Conservation (phyloP, 1,140 invertebrate species). For the Spodoptera litura region DNA sequence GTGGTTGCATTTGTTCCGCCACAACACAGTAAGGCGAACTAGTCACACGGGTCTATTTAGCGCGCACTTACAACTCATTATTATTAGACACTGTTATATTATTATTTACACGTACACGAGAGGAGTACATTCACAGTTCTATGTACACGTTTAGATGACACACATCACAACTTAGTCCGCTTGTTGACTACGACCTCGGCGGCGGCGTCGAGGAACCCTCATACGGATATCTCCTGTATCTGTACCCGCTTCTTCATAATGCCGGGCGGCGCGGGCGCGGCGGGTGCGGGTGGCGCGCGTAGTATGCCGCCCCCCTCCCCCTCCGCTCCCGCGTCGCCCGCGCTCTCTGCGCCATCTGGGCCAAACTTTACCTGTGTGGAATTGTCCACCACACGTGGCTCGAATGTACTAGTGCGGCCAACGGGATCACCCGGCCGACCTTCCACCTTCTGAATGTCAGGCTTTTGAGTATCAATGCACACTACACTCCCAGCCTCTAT, state of each 20-base stretch:
- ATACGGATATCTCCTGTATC: slow-evolving; percentile 95
- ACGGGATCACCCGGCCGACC: slow-evolving; percentile 70
- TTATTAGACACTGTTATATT: slow-evolving; percentile 52
- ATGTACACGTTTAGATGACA: slow-evolving; percentile 61
- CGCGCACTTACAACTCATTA: slow-evolving; percentile 44
- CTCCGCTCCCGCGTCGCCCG: slow-evolving; percentile 81
- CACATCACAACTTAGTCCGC: slow-evolving; percentile 80
- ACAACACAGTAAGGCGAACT: slow-evolving; percentile 56
- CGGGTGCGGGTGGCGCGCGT: slow-evolving; percentile 87
- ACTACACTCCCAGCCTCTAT: slow-evolving; percentile 85
- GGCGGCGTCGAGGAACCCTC: slow-evolving; percentile 82
- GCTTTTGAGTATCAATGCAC: slow-evolving; percentile 84
- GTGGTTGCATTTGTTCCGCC: slow-evolving; percentile 56
- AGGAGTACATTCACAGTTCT: slow-evolving; percentile 46
- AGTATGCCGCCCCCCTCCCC: slow-evolving; percentile 79
- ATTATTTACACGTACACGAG: slow-evolving; percentile 62
- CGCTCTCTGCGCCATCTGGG: slow-evolving; percentile 66
- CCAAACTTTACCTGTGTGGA: slow-evolving; percentile 85
- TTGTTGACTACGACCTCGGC: slow-evolving; percentile 80
- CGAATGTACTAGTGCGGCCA: slow-evolving; percentile 82
- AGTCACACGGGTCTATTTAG: slow-evolving; percentile 48
- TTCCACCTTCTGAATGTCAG: slow-evolving; percentile 86
- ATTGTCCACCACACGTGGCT: slow-evolving; percentile 81
- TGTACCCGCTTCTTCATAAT: slow-evolving; percentile 94
- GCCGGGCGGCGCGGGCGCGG: slow-evolving; percentile 90